Base-by-base conservation (phyloP, 2,888 invertebrate genomes). In the Pseudoips prasinana region DNA sequence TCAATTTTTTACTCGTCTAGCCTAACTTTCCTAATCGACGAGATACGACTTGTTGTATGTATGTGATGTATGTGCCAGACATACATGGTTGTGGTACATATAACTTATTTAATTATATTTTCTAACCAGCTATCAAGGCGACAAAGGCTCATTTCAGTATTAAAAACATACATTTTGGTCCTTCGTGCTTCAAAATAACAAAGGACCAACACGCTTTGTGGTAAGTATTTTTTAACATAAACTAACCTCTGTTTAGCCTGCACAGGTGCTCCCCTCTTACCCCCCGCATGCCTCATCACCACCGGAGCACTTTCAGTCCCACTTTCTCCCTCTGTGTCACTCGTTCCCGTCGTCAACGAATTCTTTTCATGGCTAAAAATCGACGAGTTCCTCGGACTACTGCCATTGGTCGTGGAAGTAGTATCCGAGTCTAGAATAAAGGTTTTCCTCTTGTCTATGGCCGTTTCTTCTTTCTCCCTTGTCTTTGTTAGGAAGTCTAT, bases 381-480 rank as follows among this genome's bases (percentile, higher is more conserved):
- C 0, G 87, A 86, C 1, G 88, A 87, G 32, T 83, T 89, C 40
- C 88, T 62, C 0, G 88, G 87, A 54, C 87, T 86, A 34, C 86
- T 85, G 0, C 87, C 88, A 34, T 87, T 89, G 0, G 89, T 88
- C 0, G 89, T 88, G 0, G 89, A 88, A 40, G 82, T 84, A 0
- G 87, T 86, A 33, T 88, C 89, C 26, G 84, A 84, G 55, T 88
- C 88, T 1, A 88, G 58, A n/a, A 88, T 78, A 36, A 87, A 88
- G 0, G 88, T 88, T 45, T 77, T 81, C 29, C 88, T 57, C 47
- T 87, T 87, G 63, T 88, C 87, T 48, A 64, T 60, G 52, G 62
- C 64, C 5, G 65, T 58, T 8, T 76, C 76, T 23, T 58, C 54
- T 30, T 14, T 14, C 20, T 53, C 57, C 29, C 64, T 61, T 37